Conservation (phyloP, 2,113 vertebrate genomes). For the Chinchilla lanigera region DNA sequence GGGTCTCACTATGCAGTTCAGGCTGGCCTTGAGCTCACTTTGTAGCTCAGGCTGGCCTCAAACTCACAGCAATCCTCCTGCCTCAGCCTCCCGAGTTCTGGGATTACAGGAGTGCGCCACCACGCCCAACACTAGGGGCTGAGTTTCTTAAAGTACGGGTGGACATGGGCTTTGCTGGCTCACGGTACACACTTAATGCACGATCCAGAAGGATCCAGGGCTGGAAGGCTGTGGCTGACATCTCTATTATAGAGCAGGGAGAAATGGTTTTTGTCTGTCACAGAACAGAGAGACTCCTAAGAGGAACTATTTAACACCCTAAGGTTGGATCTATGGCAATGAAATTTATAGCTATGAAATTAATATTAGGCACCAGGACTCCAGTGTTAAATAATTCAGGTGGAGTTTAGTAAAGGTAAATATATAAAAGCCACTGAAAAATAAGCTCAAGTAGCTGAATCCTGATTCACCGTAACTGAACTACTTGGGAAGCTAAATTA, state of each 20-base stretch:
- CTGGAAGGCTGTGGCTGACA: fast-evolving
- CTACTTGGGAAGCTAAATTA: neutral
- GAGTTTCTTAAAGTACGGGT: too few relatives aligned
- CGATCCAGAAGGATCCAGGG: neutral
- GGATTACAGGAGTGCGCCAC: too few relatives aligned
- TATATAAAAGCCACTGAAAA: neutral
- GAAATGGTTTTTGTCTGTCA: neutral
- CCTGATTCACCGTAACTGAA: neutral
- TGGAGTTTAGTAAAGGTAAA: neutral
- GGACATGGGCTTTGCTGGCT: neutral
- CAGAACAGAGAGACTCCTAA: fast-evolving
- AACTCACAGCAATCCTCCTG: too few relatives aligned
- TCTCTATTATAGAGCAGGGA: neutral
- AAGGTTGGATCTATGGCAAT: too few relatives aligned
- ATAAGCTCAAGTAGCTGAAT: neutral
- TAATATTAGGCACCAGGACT: neutral
- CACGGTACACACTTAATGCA: neutral
- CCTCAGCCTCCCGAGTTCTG: too few relatives aligned
- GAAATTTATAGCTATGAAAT: neutral
- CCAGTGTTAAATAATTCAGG: neutral
- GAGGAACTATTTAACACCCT: neutral
- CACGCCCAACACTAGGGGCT: too few relatives aligned
- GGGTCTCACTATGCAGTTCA: too few relatives aligned
- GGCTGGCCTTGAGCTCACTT: too few relatives aligned
- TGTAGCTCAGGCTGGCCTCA: too few relatives aligned